Percentiles rank a stretch among this genome's conserved stretches.
Evolutionary conservation across 1,140 invertebrate genomes (phyloP).

Genomic region (Lordiphosa mommai): DNA sequence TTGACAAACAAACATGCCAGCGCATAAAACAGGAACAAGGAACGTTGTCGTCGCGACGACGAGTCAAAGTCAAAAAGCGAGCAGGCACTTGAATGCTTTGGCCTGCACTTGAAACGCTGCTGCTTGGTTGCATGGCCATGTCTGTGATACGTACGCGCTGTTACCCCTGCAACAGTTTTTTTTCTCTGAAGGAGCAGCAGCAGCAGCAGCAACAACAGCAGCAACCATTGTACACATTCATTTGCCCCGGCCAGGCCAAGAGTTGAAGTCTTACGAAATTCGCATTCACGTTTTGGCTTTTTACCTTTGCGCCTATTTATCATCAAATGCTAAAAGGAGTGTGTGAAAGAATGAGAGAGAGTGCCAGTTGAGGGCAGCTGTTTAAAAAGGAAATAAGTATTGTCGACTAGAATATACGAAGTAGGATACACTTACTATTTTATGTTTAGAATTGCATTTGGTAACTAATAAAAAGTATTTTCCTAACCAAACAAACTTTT

Average conservation of each 20-base stretch:
- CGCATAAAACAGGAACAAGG: conserved; percentile 66
- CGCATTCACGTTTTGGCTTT: conserved; percentile 75
- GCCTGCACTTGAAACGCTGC: conserved; percentile 32
- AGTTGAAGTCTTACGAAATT: conserved; percentile 63
- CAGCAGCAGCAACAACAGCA: not conserved
- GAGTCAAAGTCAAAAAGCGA: conserved; percentile 1
- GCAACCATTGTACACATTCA: not conserved
- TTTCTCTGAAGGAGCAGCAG: no score
- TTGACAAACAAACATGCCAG: conserved; percentile 77
- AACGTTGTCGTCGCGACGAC: conserved; percentile 1
- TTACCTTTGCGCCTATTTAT: conserved; percentile 77
- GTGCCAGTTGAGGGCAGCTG: conserved; percentile 38
- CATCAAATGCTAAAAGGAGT: conserved; percentile 53
- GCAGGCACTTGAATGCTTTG: conserved; percentile 32
- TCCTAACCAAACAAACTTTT: not conserved
- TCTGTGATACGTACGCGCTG: not conserved
- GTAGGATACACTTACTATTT: conserved; percentile 14
- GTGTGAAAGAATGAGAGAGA: not conserved
- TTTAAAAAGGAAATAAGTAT: conserved; percentile 36
- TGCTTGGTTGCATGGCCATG: conserved; percentile 1
- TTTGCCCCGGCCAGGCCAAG: conserved; percentile 9
- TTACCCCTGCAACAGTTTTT: not conserved
- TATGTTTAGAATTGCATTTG: no score
- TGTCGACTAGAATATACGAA: not conserved
- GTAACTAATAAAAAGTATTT: not conserved